phyloP scores from a whole-genome alignment of 2,797 vertebrate genomes.

The Muscicapa comitata region DNA sequence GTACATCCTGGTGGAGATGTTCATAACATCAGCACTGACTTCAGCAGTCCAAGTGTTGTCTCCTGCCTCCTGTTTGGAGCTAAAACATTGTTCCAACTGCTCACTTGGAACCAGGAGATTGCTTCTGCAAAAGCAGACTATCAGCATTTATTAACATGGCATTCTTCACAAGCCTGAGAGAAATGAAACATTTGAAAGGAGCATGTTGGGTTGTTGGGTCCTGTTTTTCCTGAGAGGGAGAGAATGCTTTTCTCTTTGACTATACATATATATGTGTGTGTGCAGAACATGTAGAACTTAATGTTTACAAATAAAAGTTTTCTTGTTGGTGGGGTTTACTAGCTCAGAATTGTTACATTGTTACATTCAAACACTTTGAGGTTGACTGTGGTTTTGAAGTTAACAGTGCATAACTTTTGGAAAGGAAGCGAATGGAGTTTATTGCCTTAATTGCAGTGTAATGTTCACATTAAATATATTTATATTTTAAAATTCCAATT shows the following conservation, averaged over 20 bases:
- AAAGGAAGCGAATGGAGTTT: background rate
- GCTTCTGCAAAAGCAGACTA: background rate
- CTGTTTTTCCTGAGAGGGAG: background rate
- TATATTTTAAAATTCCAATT: slow-evolving; percentile 34
- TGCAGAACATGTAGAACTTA: background rate
- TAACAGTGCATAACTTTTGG: background rate
- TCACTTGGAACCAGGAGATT: slow-evolving; percentile 23
- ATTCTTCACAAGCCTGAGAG: background rate
- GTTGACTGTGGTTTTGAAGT: background rate
- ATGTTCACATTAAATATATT: slow-evolving; percentile 53
- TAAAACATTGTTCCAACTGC: background rate
- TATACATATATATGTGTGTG: accelerated
- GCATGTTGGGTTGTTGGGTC: background rate
- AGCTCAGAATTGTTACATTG: background rate
- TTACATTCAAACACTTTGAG: background rate
- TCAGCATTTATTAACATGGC: slow-evolving; percentile 30
- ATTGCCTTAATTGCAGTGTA: slow-evolving; percentile 36
- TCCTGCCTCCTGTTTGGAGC: slow-evolving; percentile 1
- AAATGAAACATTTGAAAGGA: slow-evolving; percentile 23
- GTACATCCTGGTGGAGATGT: background rate
- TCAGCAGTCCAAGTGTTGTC: background rate
- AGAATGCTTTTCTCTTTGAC: background rate
- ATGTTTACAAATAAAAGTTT: background rate
- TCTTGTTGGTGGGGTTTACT: background rate
- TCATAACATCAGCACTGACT: background rate